Evolutionary conservation across 2,888 invertebrate species (phyloP).

Genomic region (Drosophila meridiana): DNA sequence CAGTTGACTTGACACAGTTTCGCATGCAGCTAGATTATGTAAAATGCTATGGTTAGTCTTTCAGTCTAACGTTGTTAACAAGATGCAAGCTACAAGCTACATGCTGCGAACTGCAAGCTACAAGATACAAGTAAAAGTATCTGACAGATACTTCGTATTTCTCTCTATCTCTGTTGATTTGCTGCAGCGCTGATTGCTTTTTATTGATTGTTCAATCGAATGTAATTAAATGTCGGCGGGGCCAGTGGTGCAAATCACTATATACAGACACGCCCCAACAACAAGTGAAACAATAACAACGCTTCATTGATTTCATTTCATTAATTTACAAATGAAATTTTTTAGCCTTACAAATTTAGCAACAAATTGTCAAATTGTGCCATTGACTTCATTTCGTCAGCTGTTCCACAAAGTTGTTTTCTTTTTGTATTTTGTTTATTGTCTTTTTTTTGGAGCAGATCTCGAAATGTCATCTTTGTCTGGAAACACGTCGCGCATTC

Average conservation of each 20-base stretch:
- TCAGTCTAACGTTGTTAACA: slow-evolving; percentile 49
- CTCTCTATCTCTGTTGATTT: slow-evolving; percentile 26
- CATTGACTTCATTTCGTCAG: slow-evolving; percentile 24
- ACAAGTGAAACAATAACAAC: slow-evolving; percentile 23
- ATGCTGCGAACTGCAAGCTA: slow-evolving; percentile 13
- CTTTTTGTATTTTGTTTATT: background rate
- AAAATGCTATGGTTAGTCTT: slow-evolving; percentile 57
- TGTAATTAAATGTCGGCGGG: slow-evolving; percentile 71
- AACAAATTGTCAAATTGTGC: slow-evolving; percentile 40
- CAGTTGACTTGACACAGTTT: slow-evolving; percentile 71
- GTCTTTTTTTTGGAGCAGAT: slow-evolving; percentile 51
- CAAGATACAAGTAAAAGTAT: slow-evolving; percentile 60
- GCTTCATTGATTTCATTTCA: slow-evolving; percentile 68
- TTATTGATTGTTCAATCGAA: slow-evolving; percentile 80
- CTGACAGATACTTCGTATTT: slow-evolving; percentile 7
- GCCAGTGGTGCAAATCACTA: slow-evolving; percentile 70
- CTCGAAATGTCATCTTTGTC: slow-evolving; percentile 10
- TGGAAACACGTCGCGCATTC: slow-evolving; percentile 39
- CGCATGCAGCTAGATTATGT: slow-evolving; percentile 66
- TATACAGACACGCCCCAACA: slow-evolving; percentile 47
- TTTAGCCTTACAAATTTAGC: slow-evolving; percentile 47
- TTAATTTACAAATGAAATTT: slow-evolving; percentile 48
- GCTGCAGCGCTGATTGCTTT: slow-evolving; percentile 70
- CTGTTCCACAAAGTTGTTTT: slow-evolving; percentile 10
- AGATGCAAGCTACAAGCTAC: slow-evolving; percentile 29